Conservation (phyloP, 2,113 vertebrate genomes). For the Mustelus asterias region DNA sequence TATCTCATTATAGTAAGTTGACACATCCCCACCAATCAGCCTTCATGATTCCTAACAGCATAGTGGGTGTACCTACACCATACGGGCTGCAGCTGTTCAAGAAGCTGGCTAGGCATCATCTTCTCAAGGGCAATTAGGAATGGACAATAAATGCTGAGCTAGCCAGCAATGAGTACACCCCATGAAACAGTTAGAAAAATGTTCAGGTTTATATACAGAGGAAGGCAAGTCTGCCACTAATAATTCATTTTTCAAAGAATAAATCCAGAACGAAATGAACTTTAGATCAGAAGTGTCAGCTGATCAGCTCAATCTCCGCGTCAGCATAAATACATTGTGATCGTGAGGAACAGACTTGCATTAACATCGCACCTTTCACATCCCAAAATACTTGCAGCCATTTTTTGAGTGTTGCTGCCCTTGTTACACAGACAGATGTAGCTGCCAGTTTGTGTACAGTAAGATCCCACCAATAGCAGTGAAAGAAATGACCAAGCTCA, state of each 20-base stretch:
- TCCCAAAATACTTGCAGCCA: neutral
- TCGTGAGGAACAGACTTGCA: neutral
- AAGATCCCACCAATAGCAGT: neutral
- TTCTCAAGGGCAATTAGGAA: neutral
- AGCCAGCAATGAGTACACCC: neutral
- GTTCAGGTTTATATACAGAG: neutral
- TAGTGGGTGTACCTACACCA: too few species aligned
- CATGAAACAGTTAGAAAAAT: neutral
- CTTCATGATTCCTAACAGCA: neutral
- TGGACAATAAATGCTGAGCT: neutral
- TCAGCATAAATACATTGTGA: neutral
- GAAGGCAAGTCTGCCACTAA: neutral
- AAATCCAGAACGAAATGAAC: neutral
- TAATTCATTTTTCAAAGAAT: neutral
- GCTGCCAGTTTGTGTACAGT: neutral
- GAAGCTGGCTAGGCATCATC: neutral
- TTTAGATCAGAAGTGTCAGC: neutral
- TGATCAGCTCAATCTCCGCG: neutral
- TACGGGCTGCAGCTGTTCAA: neutral
- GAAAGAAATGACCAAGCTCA: neutral
- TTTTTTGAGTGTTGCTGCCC: neutral
- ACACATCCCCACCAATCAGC: neutral
- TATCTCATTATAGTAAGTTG: too few species aligned
- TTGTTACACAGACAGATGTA: neutral
- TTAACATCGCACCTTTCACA: neutral